Percentiles rank a stretch among this genome's conserved stretches.
Conservation (phyloP, 2,888 invertebrate genomes). For the Pyrgus malvae region DNA sequence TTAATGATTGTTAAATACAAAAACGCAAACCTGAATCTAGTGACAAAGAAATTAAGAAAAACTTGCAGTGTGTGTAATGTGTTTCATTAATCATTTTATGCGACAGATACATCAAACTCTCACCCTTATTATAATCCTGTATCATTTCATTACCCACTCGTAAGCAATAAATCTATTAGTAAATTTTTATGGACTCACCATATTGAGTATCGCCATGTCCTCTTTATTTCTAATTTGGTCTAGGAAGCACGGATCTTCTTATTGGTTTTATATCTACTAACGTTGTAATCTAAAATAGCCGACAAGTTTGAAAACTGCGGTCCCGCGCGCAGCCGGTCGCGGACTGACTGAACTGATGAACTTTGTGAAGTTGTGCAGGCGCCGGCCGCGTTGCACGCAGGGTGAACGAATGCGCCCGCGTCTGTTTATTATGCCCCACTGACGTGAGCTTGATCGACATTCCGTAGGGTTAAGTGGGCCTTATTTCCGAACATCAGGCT, state of each 20-base stretch:
- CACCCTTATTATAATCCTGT: conserved; percentile 19
- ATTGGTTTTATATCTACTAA: conserved; percentile 42
- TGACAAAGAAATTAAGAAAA: conserved; percentile 2
- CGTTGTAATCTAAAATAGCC: conserved; percentile 43
- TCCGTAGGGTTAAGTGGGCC: conserved; percentile 54
- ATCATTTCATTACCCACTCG: not conserved
- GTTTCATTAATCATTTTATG: conserved; percentile 20
- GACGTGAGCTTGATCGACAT: conserved; percentile 54
- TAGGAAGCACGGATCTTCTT: conserved; percentile 63
- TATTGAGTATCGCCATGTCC: conserved; percentile 55
- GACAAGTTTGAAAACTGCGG: conserved; percentile 45
- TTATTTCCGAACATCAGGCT: conserved; percentile 62
- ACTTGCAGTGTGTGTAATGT: conserved; percentile 4
- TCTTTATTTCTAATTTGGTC: conserved; percentile 66
- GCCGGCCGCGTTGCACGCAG: conserved; percentile 42
- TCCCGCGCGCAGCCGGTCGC: conserved; percentile 57
- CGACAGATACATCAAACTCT: conserved; percentile 16
- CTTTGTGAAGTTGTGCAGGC: conserved; percentile 54
- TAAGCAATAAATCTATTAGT: conserved; percentile 11
- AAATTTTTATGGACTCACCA: conserved; percentile 44
- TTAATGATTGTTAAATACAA: too few relatives aligned
- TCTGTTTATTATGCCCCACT: conserved; percentile 49
- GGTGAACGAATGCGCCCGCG: conserved; percentile 52
- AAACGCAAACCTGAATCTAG: not conserved
- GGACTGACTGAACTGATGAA: conserved; percentile 61